Conservation (phyloP, 2,113 vertebrate species). For the Oreamnos americanus region DNA sequence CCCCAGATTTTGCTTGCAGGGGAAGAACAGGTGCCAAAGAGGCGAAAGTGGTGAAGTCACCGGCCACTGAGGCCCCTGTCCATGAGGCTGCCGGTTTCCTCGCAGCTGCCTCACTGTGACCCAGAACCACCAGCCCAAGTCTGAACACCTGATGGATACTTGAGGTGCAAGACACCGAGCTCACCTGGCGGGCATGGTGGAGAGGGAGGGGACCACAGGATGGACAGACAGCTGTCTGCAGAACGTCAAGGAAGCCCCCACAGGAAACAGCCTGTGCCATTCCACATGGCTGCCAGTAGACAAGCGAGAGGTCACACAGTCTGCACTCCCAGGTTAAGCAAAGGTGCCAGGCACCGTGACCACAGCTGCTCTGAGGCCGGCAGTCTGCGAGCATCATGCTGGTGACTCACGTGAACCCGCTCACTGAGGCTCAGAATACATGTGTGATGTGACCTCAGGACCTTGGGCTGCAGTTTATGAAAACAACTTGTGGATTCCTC, state of each 20-base stretch:
- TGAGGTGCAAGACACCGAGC: not conserved
- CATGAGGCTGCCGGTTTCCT: not conserved
- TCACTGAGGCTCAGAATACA: not conserved
- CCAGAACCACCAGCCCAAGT: not conserved
- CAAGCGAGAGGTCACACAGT: not conserved
- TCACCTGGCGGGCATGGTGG: accelerated
- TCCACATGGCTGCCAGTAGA: accelerated
- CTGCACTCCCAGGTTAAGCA: not conserved
- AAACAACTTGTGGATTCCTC: not conserved
- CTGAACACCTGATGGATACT: too few relatives aligned
- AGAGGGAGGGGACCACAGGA: not conserved
- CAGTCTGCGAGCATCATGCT: not conserved
- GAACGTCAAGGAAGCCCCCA: not conserved
- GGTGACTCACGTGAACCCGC: not conserved
- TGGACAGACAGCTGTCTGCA: not conserved
- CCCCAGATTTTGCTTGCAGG: not conserved
- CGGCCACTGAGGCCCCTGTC: not conserved
- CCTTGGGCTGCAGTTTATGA: not conserved
- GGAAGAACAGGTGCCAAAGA: not conserved
- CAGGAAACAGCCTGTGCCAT: not conserved
- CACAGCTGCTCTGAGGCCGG: not conserved
- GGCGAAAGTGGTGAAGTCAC: not conserved
- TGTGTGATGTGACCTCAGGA: accelerated
- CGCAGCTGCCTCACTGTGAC: not conserved
- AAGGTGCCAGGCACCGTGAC: not conserved